phyloP scores from a whole-genome alignment of 1,140 invertebrate species.

The Drosophila cardini region DNA sequence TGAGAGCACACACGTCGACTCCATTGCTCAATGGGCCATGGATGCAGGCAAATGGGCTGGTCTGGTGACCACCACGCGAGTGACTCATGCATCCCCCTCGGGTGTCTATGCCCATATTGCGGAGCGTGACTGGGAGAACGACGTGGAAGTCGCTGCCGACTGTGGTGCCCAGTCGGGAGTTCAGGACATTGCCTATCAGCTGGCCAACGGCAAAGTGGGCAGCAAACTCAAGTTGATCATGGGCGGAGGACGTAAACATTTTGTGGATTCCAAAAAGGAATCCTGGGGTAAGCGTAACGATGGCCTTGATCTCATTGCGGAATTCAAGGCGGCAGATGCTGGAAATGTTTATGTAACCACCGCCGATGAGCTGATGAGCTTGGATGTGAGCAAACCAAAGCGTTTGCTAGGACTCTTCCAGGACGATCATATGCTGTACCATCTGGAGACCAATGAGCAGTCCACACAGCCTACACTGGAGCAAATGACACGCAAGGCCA shows the following conservation, averaged over 20 bases:
- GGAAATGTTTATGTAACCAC: constrained; percentile 88
- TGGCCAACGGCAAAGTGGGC: constrained; percentile 89
- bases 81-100: constrained; percentile 92
- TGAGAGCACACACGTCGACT: constrained; percentile 86
- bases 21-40: constrained; percentile 90
- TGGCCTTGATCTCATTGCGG: constrained; percentile 89
- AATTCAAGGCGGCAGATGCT: constrained; percentile 86
- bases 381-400: constrained; percentile 77
- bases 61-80: constrained; percentile 92
- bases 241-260: constrained; percentile 90
- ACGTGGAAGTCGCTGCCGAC: constrained; percentile 86
- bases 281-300: constrained; percentile 86
- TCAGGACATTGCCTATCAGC: constrained; percentile 90
- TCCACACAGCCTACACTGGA: constrained; percentile 88
- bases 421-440: constrained; percentile 85
- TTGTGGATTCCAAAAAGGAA: constrained; percentile 85
- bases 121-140: constrained; percentile 91
- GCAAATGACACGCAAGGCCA: constrained; percentile 93
- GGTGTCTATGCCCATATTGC: constrained; percentile 90
- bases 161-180: constrained; percentile 85
- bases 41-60: constrained; percentile 90
- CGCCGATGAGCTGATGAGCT: constrained; percentile 85
- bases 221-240: constrained; percentile 88
- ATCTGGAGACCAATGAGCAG: constrained; percentile 85
- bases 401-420: constrained; percentile 86